Evolutionary conservation across 2,888 invertebrate genomes (phyloP).

Genomic region (Pantelozetes paolii): DNA sequence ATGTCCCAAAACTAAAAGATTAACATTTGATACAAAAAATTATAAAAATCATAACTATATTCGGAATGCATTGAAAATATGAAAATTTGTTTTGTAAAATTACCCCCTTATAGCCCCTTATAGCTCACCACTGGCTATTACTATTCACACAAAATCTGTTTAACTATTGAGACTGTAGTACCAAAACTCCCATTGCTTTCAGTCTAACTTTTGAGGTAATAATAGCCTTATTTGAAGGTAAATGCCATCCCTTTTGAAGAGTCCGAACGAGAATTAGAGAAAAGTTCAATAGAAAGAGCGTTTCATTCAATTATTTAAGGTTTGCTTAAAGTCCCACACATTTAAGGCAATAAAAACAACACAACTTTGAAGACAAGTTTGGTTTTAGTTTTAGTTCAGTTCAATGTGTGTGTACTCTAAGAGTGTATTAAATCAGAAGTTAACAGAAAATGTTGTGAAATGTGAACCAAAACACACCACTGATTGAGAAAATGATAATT

Average conservation of each 20-base stretch:
- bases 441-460: background rate
- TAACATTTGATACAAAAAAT: too few species aligned
- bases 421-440: conserved; percentile 6
- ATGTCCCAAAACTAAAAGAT: too few species aligned
- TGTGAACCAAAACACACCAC: background rate
- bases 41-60: too few species aligned
- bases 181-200: background rate
- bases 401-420: conserved; percentile 9
- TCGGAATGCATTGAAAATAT: too few species aligned
- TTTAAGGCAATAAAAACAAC: conserved; percentile 20
- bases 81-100: too few species aligned
- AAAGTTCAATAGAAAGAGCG: conserved; percentile 20
- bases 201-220: conserved; percentile 18
- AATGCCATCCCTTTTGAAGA: background rate
- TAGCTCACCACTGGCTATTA: too few species aligned
- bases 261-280: conserved; percentile 20
- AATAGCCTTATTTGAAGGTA: conserved; percentile 24
- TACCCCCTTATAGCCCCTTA: too few species aligned
- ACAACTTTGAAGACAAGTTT: conserved; percentile 22
- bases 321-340: conserved; percentile 14
- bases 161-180: too few species aligned
- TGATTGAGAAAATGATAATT: conserved; percentile 2
- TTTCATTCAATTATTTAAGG: background rate
- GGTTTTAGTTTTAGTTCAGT: conserved; percentile 6
- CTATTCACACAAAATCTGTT: too few species aligned